phyloP scores from a whole-genome alignment of 1,140 invertebrate species.

The Reticulitermes speratus region DNA sequence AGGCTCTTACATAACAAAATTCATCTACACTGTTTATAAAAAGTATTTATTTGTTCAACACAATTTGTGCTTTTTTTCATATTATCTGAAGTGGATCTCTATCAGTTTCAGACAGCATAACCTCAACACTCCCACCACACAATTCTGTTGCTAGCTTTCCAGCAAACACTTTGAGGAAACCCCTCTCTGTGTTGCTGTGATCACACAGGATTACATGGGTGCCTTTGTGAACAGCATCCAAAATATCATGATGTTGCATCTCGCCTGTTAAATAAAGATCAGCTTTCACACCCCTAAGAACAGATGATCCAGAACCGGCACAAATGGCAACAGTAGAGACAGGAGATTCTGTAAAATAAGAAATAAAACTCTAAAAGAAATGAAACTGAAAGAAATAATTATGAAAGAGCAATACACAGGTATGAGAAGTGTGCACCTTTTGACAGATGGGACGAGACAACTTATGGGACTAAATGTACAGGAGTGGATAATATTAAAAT shows the following conservation, averaged over 20 bases:
- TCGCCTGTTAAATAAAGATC: constrained; percentile 91
- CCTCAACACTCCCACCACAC: constrained; percentile 56
- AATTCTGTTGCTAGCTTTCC: constrained; percentile 52
- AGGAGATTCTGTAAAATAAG: constrained; percentile 43
- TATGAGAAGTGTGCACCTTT: background rate
- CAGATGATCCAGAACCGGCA: constrained; percentile 82
- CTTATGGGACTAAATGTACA: no score
- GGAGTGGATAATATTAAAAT: background rate
- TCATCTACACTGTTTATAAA: no score
- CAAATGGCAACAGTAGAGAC: constrained; percentile 74
- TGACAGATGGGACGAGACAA: no score
- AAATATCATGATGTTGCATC: constrained; percentile 93
- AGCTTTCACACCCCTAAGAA: constrained; percentile 67
- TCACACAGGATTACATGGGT: constrained; percentile 85
- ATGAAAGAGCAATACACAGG: background rate
- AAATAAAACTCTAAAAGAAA: constrained; percentile 17
- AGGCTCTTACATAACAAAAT: no score
- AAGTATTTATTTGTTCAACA: background rate
- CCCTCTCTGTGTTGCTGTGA: constrained; percentile 93
- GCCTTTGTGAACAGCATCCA: constrained; percentile 79
- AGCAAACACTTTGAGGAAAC: constrained; percentile 69
- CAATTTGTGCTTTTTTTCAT: constrained; percentile 38
- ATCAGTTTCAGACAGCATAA: constrained; percentile 72
- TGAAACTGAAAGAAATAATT: no score
- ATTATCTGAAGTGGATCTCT: constrained; percentile 66